Evolutionary conservation across 1,140 invertebrate species (phyloP).

Genomic region (Paraescarpia echinospica): DNA sequence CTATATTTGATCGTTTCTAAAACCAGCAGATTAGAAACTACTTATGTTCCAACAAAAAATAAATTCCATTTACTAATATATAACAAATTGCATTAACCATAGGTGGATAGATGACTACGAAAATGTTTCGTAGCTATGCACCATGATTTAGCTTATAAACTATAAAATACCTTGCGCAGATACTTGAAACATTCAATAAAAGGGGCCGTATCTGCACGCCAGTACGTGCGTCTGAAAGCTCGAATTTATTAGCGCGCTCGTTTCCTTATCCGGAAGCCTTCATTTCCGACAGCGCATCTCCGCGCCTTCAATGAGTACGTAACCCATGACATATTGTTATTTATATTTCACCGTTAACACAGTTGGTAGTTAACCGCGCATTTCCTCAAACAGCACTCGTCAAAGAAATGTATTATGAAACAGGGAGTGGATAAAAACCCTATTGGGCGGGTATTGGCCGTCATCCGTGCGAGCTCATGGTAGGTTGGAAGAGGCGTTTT

Average conservation of each 20-base stretch:
- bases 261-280: not conserved
- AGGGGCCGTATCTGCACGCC: not conserved
- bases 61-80: not conserved
- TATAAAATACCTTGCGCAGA: not conserved
- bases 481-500: too few species aligned
- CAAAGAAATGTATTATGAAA: not conserved
- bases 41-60: not conserved
- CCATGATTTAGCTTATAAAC: not conserved
- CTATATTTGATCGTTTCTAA: not conserved
- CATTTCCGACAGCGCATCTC: not conserved
- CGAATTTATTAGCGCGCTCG: not conserved
- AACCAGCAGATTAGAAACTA: not conserved
- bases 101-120: not conserved
- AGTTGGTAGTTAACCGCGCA: not conserved
- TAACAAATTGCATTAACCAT: too few species aligned
- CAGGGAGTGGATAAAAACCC: too few species aligned
- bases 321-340: not conserved
- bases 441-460: too few species aligned
- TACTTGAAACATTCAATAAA: not conserved
- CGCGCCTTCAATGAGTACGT: not conserved
- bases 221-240: not conserved
- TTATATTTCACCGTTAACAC: not conserved
- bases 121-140: not conserved
- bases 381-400: not conserved
- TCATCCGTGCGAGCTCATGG: too few species aligned